phyloP scores from a whole-genome alignment of 2,113 vertebrate species.

The Perognathus longimembris region DNA sequence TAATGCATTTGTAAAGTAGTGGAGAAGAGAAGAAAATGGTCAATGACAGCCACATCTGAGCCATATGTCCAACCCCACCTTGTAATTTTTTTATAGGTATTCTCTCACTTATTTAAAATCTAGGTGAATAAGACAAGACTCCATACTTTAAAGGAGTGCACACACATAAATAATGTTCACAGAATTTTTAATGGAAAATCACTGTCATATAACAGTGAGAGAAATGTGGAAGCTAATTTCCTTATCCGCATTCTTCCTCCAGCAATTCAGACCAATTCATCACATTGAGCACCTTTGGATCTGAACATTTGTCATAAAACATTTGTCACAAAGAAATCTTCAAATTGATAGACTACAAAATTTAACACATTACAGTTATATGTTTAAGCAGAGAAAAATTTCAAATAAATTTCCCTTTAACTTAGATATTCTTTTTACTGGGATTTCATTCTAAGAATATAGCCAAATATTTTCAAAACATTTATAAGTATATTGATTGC shows the following conservation, averaged over 20 bases:
- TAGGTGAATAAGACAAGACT: neutral
- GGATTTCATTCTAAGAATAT: neutral
- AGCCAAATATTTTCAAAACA: neutral
- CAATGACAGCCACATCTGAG: neutral
- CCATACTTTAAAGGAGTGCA: neutral
- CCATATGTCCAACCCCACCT: too few species aligned
- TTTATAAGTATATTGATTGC: neutral
- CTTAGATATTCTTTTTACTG: neutral
- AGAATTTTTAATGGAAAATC: neutral
- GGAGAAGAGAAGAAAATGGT: neutral
- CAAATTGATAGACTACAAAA: neutral
- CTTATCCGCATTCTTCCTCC: neutral
- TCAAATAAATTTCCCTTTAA: neutral
- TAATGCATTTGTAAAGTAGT: fast-evolving
- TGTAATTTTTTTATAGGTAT: too few species aligned
- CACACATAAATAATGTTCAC: neutral
- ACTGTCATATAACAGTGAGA: neutral
- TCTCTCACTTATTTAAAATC: neutral
- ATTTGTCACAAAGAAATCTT: neutral
- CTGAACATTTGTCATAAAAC: neutral
- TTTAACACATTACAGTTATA: neutral
- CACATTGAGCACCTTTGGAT: neutral
- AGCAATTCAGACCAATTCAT: neutral
- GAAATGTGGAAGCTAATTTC: neutral
- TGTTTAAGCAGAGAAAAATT: neutral